phyloP scores from a whole-genome alignment of 2,113 vertebrate genomes.

The Nerophis lumbriciformis region DNA sequence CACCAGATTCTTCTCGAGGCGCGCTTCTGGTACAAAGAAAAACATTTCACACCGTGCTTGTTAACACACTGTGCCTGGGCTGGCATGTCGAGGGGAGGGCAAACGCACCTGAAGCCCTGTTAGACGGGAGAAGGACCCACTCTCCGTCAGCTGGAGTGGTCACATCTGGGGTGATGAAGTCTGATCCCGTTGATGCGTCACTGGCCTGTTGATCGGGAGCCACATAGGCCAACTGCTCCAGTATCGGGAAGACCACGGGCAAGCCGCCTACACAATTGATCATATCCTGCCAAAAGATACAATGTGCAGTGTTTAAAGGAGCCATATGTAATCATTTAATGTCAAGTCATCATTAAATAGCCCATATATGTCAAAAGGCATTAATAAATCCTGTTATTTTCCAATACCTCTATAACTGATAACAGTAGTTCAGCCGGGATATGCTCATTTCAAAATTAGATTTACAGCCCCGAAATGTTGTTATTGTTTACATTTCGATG shows the following conservation, averaged over 20 bases:
- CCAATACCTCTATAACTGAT: too few relatives aligned
- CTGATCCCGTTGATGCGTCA: conserved; percentile 59
- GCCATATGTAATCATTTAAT: too few relatives aligned
- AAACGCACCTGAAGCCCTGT: conserved; percentile 85
- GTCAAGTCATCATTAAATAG: too few relatives aligned
- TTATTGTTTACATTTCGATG: too few relatives aligned
- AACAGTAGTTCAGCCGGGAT: too few relatives aligned
- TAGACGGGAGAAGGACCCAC: conserved; percentile 83
- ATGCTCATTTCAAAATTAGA: too few relatives aligned
- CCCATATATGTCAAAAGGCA: too few relatives aligned
- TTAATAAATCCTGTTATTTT: too few relatives aligned
- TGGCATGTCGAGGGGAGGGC: background rate
- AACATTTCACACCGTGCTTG: background rate
- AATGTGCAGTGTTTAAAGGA: background rate
- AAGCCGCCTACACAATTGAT: conserved; percentile 93
- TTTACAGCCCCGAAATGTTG: too few relatives aligned
- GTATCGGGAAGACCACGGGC: conserved; percentile 83
- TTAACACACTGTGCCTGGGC: background rate
- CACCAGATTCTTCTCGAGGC: conserved; percentile 89
- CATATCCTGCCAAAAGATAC: conserved; percentile 76
- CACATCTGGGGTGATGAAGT: conserved; percentile 74
- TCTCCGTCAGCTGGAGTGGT: conserved; percentile 83
- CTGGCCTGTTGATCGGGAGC: conserved; percentile 66
- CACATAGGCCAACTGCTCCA: conserved; percentile 84
- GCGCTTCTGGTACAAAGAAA: conserved; percentile 77